Evolutionary conservation across 2,888 invertebrate species (phyloP).

Genomic region (Thereva unica): DNA sequence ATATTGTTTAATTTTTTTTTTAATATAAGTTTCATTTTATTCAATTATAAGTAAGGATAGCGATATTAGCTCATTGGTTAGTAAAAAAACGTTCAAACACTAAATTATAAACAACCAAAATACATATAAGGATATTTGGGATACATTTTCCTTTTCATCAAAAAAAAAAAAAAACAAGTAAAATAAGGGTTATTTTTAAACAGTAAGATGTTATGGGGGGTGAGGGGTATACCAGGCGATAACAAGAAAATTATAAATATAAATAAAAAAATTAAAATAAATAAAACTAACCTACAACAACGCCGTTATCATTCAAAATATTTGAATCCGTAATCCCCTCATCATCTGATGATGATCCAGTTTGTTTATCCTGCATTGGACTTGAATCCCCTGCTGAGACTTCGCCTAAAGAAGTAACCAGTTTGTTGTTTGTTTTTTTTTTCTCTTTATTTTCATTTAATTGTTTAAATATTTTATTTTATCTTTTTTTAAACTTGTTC

Average conservation of each 20-base stretch:
- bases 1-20: conserved; percentile 12
- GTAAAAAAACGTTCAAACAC: conserved; percentile 33
- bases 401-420: conserved; percentile 53
- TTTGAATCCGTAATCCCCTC: conserved; percentile 54
- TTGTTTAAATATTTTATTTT: conserved; percentile 8
- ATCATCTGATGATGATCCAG: conserved; percentile 49
- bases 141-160: too few relatives aligned
- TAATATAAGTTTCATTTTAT: conserved; percentile 6
- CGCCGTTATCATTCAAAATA: conserved; percentile 52
- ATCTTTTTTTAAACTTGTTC: conserved; percentile 5
- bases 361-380: conserved; percentile 56
- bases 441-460: not conserved
- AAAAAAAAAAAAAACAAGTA: too few relatives aligned
- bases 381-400: conserved; percentile 58
- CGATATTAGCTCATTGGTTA: conserved; percentile 13
- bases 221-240: not conserved
- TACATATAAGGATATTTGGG: conserved; percentile 2
- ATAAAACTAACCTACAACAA: conserved; percentile 57
- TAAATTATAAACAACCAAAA: conserved; percentile 24
- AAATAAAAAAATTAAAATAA: conserved; percentile 32
- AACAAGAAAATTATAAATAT: conserved; percentile 11
- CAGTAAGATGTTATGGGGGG: too few relatives aligned
- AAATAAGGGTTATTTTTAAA: too few relatives aligned
- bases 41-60: conserved; percentile 16
- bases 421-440: conserved; percentile 33